Percentiles rank a stretch among this genome's conserved stretches.
Evolutionary conservation across 2,888 invertebrate genomes (phyloP).

Genomic region (Alloplasta piceator): DNA sequence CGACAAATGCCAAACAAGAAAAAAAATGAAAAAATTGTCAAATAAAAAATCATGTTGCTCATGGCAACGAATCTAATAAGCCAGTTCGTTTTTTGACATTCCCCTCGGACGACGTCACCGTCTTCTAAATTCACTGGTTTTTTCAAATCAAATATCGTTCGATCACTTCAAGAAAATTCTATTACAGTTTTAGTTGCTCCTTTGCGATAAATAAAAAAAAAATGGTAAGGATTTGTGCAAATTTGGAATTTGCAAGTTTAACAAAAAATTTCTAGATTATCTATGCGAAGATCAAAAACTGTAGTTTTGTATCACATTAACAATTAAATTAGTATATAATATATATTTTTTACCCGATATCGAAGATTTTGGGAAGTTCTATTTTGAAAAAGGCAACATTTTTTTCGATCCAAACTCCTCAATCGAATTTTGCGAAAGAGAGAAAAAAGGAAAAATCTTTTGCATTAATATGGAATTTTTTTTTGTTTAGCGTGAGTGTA

Average conservation of each 20-base stretch:
- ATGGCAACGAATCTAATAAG: constrained; percentile 50
- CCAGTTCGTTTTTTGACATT: constrained; percentile 61
- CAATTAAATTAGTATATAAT: no score
- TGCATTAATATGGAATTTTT: not conserved
- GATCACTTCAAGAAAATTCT: constrained; percentile 28
- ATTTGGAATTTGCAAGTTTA: no score
- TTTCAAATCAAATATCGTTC: constrained; percentile 41
- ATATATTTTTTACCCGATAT: no score
- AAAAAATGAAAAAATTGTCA: constrained; percentile 34
- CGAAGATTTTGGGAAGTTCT: no score
- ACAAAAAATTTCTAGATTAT: no score
- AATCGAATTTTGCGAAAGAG: not conserved
- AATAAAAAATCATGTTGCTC: constrained; percentile 35
- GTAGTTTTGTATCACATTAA: no score
- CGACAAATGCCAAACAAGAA: constrained; percentile 35
- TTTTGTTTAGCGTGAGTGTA: constrained; percentile 90
- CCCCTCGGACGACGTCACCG: constrained; percentile 61
- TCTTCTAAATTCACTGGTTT: constrained; percentile 70
- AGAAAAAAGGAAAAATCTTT: constrained; percentile 1
- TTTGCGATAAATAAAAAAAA: constrained; percentile 56
- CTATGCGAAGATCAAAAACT: no score
- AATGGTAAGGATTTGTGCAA: constrained; percentile 45
- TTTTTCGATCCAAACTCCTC: no score
- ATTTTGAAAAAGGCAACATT: no score
- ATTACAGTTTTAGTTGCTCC: constrained; percentile 42